Conservation (phyloP, 2,888 invertebrate genomes). For the Mythimna pallens region DNA sequence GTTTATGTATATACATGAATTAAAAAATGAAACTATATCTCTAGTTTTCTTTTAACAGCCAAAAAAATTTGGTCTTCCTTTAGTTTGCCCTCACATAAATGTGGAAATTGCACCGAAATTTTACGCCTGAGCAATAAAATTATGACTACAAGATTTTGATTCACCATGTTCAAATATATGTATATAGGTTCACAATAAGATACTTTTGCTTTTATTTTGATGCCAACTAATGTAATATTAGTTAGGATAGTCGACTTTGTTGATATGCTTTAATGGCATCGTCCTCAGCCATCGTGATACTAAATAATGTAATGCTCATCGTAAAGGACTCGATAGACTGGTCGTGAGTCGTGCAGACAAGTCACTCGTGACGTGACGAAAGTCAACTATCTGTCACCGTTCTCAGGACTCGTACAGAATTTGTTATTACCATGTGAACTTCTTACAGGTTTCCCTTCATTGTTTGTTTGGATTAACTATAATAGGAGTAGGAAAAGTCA, state of each 20-base stretch:
- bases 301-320: conserved; percentile 48
- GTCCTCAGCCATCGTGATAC: conserved; percentile 40
- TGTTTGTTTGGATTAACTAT: conserved; percentile 27
- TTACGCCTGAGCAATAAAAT: too few relatives aligned
- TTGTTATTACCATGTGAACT: conserved; percentile 43
- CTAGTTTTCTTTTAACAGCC: too few relatives aligned
- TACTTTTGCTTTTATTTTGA: too few relatives aligned
- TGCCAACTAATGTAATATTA: too few relatives aligned
- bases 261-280: neutral
- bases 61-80: too few relatives aligned
- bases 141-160: too few relatives aligned
- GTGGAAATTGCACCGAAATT: too few relatives aligned
- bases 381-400: conserved; percentile 31
- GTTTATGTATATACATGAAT: too few relatives aligned
- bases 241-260: neutral
- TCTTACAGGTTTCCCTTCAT: conserved; percentile 35
- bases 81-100: too few relatives aligned
- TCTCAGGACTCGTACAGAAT: conserved; percentile 46
- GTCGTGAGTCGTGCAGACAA: conserved; percentile 47
- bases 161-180: too few relatives aligned
- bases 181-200: too few relatives aligned
- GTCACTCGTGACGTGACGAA: conserved; percentile 22
- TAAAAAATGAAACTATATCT: too few relatives aligned
- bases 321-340: conserved; percentile 20
- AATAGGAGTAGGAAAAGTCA: conserved; percentile 19